A percentile compares a stretch with the other conserved stretches of the same genome.
Conservation (phyloP, 2,113 vertebrate species). For the Copsychus sechellarum region DNA sequence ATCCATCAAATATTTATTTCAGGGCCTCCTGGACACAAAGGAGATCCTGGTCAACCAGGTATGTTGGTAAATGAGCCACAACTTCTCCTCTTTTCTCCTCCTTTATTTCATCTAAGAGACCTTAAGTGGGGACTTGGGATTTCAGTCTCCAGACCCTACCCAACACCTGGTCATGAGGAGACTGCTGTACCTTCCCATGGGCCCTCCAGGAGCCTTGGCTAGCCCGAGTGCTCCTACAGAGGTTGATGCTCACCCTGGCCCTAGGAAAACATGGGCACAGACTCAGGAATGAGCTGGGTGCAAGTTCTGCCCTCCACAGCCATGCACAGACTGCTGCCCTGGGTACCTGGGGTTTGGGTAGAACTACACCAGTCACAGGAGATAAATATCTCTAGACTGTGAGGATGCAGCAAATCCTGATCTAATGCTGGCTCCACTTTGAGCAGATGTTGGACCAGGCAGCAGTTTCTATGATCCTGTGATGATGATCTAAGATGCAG, state of each 20-base stretch:
- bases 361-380: background rate
- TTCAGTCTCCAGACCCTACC: background rate
- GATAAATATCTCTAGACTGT: background rate
- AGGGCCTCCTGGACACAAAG: conserved; percentile 54
- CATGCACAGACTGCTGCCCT: background rate
- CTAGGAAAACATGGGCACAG: background rate
- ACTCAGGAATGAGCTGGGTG: background rate
- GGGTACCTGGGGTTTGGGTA: background rate
- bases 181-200: background rate
- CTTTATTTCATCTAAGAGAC: background rate
- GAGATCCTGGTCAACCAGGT: conserved; percentile 69
- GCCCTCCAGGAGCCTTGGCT: background rate
- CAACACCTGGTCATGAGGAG: background rate
- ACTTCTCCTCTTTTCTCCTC: background rate
- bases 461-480: background rate
- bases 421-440: background rate
- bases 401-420: background rate
- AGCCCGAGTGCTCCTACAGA: rapidly evolving
- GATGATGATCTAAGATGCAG: background rate
- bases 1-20: conserved; percentile 39
- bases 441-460: background rate
- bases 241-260: background rate
- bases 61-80: background rate
- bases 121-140: background rate
- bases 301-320: background rate